These are phyloP conservation scores for Xanthia icteritia DNA, from an alignment of 2,888 invertebrate species.

Conservation along the genomic window DNA sequence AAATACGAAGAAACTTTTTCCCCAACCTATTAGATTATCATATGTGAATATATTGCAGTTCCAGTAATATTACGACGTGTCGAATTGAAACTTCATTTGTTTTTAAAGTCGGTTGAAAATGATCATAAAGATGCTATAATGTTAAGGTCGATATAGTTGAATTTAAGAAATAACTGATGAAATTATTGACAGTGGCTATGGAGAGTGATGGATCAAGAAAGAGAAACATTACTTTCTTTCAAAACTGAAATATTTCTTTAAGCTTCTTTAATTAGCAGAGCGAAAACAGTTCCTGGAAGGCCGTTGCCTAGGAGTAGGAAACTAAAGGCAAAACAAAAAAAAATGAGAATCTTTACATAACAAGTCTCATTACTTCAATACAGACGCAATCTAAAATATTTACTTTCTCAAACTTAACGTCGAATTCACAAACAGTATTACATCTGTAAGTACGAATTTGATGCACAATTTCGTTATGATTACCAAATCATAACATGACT, in stretches of 20 bases:
- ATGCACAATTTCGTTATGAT: constrained; percentile 63
- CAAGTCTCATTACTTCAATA: not conserved
- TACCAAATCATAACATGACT: constrained; percentile 66
- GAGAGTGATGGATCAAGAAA: not conserved
- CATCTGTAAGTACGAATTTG: constrained; percentile 36
- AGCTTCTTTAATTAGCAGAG: not conserved
- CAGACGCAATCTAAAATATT: constrained; percentile 16
- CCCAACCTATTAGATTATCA: no score
- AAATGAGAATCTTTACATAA: not conserved
- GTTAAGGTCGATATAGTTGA: not conserved
- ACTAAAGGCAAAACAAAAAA: not conserved
- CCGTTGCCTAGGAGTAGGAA: not conserved
- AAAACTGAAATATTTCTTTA: not conserved
- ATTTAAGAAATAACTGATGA: not conserved
- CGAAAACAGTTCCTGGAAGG: not conserved
- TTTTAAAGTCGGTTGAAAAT: no score
- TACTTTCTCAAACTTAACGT: constrained; percentile 18
- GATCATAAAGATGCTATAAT: constrained; percentile 4
- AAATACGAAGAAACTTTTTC: no score
- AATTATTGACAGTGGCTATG: not conserved
- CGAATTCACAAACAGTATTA: constrained; percentile 7
- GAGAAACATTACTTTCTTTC: not conserved
- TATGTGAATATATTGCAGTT: no score
- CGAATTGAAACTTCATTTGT: no score
- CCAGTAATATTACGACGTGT: no score